Percentiles rank a stretch among this genome's conserved stretches.
These are phyloP conservation scores for Epirrhoe tristata DNA, from an alignment of 2,888 invertebrate genomes.

Conservation along the genomic window DNA sequence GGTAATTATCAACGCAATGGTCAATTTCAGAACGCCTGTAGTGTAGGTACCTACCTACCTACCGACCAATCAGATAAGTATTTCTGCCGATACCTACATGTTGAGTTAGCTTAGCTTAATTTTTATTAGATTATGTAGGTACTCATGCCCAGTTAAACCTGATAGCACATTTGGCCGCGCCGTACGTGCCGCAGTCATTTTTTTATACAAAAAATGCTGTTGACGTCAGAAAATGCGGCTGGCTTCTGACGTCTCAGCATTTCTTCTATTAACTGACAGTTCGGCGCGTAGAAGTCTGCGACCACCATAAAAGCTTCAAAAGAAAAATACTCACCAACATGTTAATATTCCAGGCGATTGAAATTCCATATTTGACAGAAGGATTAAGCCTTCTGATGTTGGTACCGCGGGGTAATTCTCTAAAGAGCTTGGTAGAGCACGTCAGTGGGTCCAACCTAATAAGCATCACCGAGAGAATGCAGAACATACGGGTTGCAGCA, in stretches of 20 bases:
- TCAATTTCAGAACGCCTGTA: background rate
- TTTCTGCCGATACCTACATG: too few species aligned
- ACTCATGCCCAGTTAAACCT: too few species aligned
- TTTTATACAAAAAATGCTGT: too few species aligned
- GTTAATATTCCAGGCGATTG: conserved; percentile 64
- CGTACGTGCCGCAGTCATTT: too few species aligned
- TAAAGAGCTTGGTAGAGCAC: conserved; percentile 55
- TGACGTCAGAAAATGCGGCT: too few species aligned
- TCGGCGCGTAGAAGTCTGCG: too few species aligned
- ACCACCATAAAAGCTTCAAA: too few species aligned
- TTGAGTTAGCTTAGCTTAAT: too few species aligned
- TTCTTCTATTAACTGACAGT: too few species aligned
- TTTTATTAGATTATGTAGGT: too few species aligned
- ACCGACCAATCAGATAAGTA: background rate
- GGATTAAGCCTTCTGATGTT: conserved; percentile 69
- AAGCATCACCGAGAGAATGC: conserved; percentile 56
- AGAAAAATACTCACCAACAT: background rate
- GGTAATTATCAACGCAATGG: conserved; percentile 23
- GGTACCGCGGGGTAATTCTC: conserved; percentile 63
- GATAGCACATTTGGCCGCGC: too few species aligned
- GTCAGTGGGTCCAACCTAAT: conserved; percentile 53
- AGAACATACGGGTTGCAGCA: conserved; percentile 61
- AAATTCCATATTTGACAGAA: conserved; percentile 71
- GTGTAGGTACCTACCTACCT: background rate
- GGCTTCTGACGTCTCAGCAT: too few species aligned